Conservation (phyloP, 2,888 invertebrate genomes). For the Scaptomyza caliginosa region DNA sequence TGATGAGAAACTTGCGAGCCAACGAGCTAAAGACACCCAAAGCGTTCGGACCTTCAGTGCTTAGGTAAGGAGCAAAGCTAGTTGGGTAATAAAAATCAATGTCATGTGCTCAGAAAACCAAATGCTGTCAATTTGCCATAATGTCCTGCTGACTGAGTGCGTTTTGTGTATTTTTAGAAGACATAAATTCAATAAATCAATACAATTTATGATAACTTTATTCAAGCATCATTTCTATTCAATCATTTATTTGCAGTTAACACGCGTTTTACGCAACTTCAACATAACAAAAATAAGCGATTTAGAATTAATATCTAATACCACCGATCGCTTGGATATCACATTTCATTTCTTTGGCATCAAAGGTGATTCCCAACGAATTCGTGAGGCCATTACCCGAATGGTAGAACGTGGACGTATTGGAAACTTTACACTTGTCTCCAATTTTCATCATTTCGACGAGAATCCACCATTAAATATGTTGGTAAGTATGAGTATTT, state of each 20-base stretch:
- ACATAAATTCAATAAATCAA: not conserved
- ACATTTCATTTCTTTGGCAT: slow-evolving; percentile 85
- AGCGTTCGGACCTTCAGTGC: not conserved
- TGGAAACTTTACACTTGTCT: slow-evolving; percentile 86
- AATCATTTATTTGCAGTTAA: slow-evolving; percentile 85
- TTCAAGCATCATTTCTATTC: not conserved
- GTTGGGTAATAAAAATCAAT: slow-evolving; percentile 45
- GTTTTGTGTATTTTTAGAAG: not conserved
- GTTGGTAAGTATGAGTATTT: slow-evolving; percentile 85
- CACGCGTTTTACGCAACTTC: slow-evolving; percentile 87
- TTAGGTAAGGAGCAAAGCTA: not conserved
- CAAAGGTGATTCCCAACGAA: slow-evolving; percentile 83
- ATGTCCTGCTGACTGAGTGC: slow-evolving; percentile 5
- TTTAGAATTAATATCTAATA: slow-evolving; percentile 87
- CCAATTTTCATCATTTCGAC: slow-evolving; percentile 88
- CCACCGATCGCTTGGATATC: slow-evolving; percentile 85
- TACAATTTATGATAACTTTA: not conserved
- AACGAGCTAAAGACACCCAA: not conserved
- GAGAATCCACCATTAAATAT: slow-evolving; percentile 89
- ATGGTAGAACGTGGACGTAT: slow-evolving; percentile 87
- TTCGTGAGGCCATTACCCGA: slow-evolving; percentile 85
- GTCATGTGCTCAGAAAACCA: slow-evolving; percentile 17
- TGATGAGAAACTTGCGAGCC: slow-evolving; percentile 35
- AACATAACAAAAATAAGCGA: slow-evolving; percentile 89
- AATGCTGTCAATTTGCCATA: slow-evolving; percentile 29